Percentiles rank a stretch among this genome's conserved stretches.
These are phyloP conservation scores for Stenodema calcarata DNA, from an alignment of 2,888 invertebrate genomes.

Conservation along the genomic window DNA sequence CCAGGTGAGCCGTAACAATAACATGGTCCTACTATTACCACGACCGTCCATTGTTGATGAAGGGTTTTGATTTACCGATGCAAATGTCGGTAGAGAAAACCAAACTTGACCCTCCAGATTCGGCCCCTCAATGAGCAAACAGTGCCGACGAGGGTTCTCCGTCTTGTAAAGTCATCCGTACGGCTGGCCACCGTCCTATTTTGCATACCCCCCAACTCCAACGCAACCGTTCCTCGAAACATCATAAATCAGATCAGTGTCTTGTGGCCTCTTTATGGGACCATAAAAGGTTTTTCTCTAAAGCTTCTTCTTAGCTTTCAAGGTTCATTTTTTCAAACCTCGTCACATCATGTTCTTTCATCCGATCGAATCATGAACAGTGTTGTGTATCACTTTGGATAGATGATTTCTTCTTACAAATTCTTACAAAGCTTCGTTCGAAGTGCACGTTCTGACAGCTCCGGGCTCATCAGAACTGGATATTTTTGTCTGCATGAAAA, in stretches of 20 bases:
- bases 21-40: not conserved
- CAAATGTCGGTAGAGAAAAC: constrained; percentile 5
- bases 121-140: not conserved
- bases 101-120: not conserved
- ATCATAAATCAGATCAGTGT: constrained; percentile 7
- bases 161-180: not conserved
- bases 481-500: no score
- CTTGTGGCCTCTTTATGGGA: not conserved
- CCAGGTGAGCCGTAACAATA: not conserved
- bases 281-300: not conserved
- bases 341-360: not conserved
- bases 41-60: constrained; percentile 5
- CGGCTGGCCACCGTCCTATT: not conserved
- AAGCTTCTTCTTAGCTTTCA: not conserved
- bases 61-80: constrained; percentile 34
- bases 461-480: no score
- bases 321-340: not conserved
- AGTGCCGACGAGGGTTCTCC: not conserved
- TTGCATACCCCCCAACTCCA: not conserved
- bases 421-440: no score
- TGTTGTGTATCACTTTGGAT: no score
- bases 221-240: not conserved
- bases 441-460: no score
- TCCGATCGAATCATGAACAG: not conserved
- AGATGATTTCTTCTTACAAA: no score